Base-by-base conservation (phyloP, 2,888 invertebrate species). In the Protophormia terraenovae region DNA sequence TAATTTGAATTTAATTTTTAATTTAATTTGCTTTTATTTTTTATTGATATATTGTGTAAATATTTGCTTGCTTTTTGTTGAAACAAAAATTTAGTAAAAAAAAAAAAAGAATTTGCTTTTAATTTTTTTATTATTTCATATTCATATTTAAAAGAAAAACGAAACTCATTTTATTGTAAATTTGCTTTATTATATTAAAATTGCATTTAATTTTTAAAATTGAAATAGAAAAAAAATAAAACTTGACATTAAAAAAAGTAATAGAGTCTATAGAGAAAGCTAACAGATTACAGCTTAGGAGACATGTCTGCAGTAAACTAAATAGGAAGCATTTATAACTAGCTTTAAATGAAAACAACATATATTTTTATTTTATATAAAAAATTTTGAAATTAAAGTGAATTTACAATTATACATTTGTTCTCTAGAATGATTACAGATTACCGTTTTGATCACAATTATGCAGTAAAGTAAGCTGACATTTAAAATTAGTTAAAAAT, bases 141-240 rank as follows among this genome's bases (percentile, higher is more conserved):
- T 77, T 64, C 62, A 62, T 55, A 27, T 29, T 38, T 55, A 73
- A 80, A 80, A 73, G 66, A 62, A 80, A 66, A 73, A 71, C 60
- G 14, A 69, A 79, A 53, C 62, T 62, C 62, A 73, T 64, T 47
- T 66, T 73, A 50, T 81, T 73, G 72, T 80, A 80, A 81, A 73
- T 67, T 80, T 78, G 73, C 66, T 67, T 66, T 66, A 66, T 16
- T 24, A 67, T 35, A 19, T 78, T 19, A 35, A 47, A 47, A 22
- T 38, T 71, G 71, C 71, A 64, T 64, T 53, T 72, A 27, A 27
- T 32, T 19, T 22, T 38, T 66, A 16, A 27, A 14, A 32, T 53
- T 27, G 53, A 58, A 76, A 38, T n/a, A n/a, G n/a, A 14, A 8
- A 22, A 55, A 4, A 60, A 62, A 35, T 50, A 71, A 79, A 79